These are phyloP conservation scores for Neosilurus hyrtlii DNA, from an alignment of 2,797 vertebrate species.

Conservation along the genomic window DNA sequence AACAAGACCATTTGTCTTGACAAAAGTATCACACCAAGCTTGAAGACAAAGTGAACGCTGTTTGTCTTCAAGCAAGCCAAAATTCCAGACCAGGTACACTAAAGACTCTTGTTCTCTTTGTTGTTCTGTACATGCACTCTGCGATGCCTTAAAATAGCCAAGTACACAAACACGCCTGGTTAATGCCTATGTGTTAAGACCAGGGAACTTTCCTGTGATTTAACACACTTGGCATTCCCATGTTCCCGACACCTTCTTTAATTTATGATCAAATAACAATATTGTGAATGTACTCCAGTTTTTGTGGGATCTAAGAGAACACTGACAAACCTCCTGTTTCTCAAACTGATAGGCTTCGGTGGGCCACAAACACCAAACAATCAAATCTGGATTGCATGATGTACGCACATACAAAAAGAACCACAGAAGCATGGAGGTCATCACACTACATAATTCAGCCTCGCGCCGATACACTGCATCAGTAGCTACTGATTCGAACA, in stretches of 20 bases:
- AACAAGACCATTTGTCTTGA: not conserved
- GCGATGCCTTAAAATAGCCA: not conserved
- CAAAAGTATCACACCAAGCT: not conserved
- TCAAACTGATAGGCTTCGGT: conserved; percentile 50
- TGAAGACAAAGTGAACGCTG: not conserved
- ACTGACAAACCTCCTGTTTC: conserved; percentile 54
- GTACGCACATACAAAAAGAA: conserved; percentile 50
- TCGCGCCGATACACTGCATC: not conserved
- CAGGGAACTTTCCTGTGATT: not conserved
- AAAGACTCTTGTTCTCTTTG: not conserved
- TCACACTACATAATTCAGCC: conserved; percentile 61
- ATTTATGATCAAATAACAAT: conserved; percentile 18
- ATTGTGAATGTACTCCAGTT: conserved; percentile 62
- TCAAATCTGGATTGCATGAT: conserved; percentile 51
- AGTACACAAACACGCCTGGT: not conserved
- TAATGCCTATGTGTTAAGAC: not conserved
- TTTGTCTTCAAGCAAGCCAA: not conserved
- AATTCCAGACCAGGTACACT: not conserved
- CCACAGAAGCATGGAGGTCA: conserved; percentile 45
- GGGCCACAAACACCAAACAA: too few relatives aligned
- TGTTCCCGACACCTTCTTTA: not conserved
- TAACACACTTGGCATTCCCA: not conserved
- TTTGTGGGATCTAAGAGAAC: conserved; percentile 44
- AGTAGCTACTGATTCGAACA: not conserved
- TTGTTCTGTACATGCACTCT: not conserved